Conservation (phyloP, 2,113 vertebrate species). For the Halichoerus grypus region DNA sequence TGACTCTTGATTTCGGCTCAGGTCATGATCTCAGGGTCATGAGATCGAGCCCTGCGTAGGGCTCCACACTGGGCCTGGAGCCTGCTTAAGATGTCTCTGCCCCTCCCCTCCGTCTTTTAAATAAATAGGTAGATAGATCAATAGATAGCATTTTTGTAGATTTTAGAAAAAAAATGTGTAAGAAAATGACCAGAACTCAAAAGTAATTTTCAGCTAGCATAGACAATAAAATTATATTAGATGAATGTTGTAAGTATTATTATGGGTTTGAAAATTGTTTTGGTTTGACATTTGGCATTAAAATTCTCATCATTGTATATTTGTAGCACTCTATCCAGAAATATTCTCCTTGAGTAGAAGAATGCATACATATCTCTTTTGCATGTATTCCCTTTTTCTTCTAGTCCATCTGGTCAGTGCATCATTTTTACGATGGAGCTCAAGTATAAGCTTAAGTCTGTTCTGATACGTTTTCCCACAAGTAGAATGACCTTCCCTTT, state of each 20-base stretch:
- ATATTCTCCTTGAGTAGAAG: neutral
- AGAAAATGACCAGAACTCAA: slow-evolving; percentile 40
- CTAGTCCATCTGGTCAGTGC: neutral
- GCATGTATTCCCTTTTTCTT: neutral
- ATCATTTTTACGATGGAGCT: neutral
- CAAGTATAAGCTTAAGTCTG: neutral
- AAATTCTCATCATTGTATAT: slow-evolving; percentile 23
- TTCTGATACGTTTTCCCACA: neutral
- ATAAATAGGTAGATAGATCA: too few species aligned
- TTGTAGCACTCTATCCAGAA: neutral
- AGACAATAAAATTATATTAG: neutral
- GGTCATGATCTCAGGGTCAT: too few species aligned
- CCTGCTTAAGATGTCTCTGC: too few species aligned
- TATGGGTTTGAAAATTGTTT: slow-evolving; percentile 33
- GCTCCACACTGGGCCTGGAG: too few species aligned
- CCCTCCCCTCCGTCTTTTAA: too few species aligned
- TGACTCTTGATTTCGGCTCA: too few species aligned
- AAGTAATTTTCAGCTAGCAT: neutral
- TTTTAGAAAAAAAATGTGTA: neutral
- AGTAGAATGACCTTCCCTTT: neutral
- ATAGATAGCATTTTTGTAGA: neutral
- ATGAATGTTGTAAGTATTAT: neutral
- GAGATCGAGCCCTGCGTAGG: too few species aligned
- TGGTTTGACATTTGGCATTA: neutral
- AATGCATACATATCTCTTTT: neutral